Evolutionary conservation across 2,888 invertebrate species (phyloP), one percentile per base, ranked within the genome.

Genomic region (Philopedon plagiatum): DNA sequence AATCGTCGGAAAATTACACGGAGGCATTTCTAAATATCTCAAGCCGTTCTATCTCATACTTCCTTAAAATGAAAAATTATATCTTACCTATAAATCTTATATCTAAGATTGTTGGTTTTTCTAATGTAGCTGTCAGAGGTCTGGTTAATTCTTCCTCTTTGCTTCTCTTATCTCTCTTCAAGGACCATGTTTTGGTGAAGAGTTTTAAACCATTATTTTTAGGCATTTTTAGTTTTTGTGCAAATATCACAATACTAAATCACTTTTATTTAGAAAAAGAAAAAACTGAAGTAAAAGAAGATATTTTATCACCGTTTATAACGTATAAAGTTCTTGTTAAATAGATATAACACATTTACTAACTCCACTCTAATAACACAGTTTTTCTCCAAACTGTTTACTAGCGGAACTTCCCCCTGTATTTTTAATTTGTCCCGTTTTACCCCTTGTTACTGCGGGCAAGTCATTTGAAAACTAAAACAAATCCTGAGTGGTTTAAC

Each of bases 51-150:
- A n/a, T n/a, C n/a, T n/a, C n/a, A n/a, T n/a, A n/a, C n/a, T n/a
- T n/a, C n/a, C n/a, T n/a, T n/a, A n/a, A n/a, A n/a, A 64, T 54
- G 1, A 19, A 64, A 21, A 32, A 13, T 51, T 51, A 26, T 5
- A 26, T 26, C 60, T 58, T 54, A 74, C 71, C 65, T 34, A 88
- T 83, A 23, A 88, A 83, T 41, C 85, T 82, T 0, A 88, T 87
- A 78, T 90, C 87, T 62, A 90, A 81, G 3, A 90, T 83, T 39
- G 86, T 84, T 0, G 90, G 90, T 49, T 86, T 86, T 44, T 89
- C 89, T 64, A 90, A 81, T 11, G 88, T 89, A 1, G 90, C 90
- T 0, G 90, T 90, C 57, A 87, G 81, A 0, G 90, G 90, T 9
- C 90, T 80, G n/a, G 75, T 73, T 3, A 77, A 76, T 19, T 81